Conservation (phyloP, 2,888 invertebrate species). For the Elysia crispata region DNA sequence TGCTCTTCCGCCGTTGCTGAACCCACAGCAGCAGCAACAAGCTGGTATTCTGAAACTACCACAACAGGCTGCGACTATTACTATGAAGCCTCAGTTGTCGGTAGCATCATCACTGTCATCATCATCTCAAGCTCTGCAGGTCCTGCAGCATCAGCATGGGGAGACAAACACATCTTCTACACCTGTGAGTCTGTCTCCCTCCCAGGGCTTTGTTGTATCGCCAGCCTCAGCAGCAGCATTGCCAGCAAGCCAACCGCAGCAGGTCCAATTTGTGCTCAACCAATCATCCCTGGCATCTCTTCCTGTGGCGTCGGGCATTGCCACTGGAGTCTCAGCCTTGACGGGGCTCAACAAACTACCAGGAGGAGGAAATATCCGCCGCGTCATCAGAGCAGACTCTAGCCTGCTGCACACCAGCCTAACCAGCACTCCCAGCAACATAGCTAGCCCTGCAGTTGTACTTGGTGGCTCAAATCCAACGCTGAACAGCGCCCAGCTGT, state of each 20-base stretch:
- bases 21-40: conserved; percentile 22
- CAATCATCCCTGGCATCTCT: conserved; percentile 15
- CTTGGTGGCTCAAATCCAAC: not conserved
- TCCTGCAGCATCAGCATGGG: no score
- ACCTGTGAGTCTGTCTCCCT: no score
- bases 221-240: no score
- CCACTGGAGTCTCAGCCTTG: conserved; percentile 23
- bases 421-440: not conserved
- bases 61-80: not conserved
- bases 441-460: not conserved
- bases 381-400: conserved; percentile 39
- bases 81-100: not conserved
- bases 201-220: no score
- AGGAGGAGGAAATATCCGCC: conserved; percentile 10
- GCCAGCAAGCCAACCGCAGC: not conserved
- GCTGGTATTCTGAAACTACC: not conserved
- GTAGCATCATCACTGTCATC: conserved; percentile 6
- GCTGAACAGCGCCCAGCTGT: no score
- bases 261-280: conserved; percentile 39
- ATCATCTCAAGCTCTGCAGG: not conserved
- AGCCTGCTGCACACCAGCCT: not conserved
- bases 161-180: no score
- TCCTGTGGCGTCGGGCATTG: conserved; percentile 1
- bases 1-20: conserved; percentile 5
- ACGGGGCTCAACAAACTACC: conserved; percentile 17